phyloP scores from a whole-genome alignment of 92 coral and sea anemone species.

The Porites lobata region DNA sequence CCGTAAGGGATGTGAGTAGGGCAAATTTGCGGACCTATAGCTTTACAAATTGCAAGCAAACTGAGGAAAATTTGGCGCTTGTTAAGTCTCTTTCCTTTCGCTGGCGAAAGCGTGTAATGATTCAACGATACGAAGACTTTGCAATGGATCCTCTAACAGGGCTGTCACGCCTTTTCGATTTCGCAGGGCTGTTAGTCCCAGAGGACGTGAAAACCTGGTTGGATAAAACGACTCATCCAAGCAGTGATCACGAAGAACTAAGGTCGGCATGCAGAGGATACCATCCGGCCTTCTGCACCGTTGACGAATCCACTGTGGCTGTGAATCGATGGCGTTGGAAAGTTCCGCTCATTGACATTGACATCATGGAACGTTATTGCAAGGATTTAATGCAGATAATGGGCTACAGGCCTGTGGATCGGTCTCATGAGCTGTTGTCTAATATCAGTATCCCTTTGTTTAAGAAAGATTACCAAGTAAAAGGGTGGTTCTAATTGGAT shows the following conservation, averaged over 20 bases:
- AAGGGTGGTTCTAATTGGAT: slow-evolving; percentile 33
- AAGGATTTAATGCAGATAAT: slow-evolving; percentile 40
- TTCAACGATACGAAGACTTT: slow-evolving; percentile 56
- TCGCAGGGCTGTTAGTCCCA: slow-evolving; percentile 38
- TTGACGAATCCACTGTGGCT: slow-evolving; percentile 30
- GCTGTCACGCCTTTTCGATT: slow-evolving; percentile 29
- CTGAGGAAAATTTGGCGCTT: slow-evolving; percentile 19
- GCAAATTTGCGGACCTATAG: neutral
- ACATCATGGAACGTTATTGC: slow-evolving; percentile 55
- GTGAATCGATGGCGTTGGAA: slow-evolving; percentile 46
- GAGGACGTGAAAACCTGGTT: slow-evolving; percentile 42
- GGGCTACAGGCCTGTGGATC: slow-evolving; percentile 37
- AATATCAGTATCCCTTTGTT: slow-evolving; percentile 44
- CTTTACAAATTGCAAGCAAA: slow-evolving; percentile 31
- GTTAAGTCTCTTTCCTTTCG: slow-evolving; percentile 24
- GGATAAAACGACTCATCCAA: slow-evolving; percentile 27
- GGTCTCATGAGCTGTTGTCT: slow-evolving; percentile 16
- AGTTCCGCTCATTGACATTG: slow-evolving; percentile 16
- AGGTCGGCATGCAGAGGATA: neutral
- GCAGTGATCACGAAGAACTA: neutral
- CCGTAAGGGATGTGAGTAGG: neutral
- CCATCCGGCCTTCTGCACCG: slow-evolving; percentile 37
- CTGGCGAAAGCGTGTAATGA: slow-evolving; percentile 25
- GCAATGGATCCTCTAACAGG: slow-evolving; percentile 40
- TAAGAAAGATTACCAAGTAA: slow-evolving; percentile 25